Base-by-base conservation (phyloP, 2,888 invertebrate species). In the Dolichomitus sp. region DNA sequence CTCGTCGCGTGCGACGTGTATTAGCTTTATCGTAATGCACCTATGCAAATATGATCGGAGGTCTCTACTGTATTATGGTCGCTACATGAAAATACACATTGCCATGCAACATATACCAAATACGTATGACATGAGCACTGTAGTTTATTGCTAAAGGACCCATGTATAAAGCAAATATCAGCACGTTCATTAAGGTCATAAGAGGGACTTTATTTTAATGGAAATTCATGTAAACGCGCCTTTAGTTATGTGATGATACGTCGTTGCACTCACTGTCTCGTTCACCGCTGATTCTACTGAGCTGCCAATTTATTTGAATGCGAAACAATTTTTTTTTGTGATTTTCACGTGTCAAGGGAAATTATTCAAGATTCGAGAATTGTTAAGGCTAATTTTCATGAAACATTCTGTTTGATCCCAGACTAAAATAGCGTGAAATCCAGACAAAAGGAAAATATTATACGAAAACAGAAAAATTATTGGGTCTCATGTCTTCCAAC, bases 11-110 rank as follows among this genome's bases (percentile, higher is more conserved):
- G 79, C 81, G 30, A 69, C 61, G 17, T 70, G 42, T 65, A 73
- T 83, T 72, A 74, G 72, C 73, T 70, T 72, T 80, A 82, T 80
- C 73, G 83, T 84, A 74, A 82, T 82, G 80, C 59, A 80, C 63
- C 84, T 88, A 88, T 89, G 89, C 86, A 90, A 90, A 90, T 89
- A 89, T 61, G 84, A 69, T 72, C 75, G 52, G 70, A 48, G 52
- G 33, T 45, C 61, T 45, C 17, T 72, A n/a, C 45, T 33, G 23
- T 61, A 57, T 5, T 23, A 30, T 42, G 33, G n/a, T 59, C 17
- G 42, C 57, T n/a, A 37, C 19, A 48, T 9, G 37, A n/a, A 33
- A 52, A 68, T n/a, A 50, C 50, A 63, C 73, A 37, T 73, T 37
- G 48, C 61, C 61, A 27, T 69, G 52, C 54, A 11, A 42, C 23